phyloP scores from a whole-genome alignment of 1,140 invertebrate species.

The Drosophila kurseongensis region DNA sequence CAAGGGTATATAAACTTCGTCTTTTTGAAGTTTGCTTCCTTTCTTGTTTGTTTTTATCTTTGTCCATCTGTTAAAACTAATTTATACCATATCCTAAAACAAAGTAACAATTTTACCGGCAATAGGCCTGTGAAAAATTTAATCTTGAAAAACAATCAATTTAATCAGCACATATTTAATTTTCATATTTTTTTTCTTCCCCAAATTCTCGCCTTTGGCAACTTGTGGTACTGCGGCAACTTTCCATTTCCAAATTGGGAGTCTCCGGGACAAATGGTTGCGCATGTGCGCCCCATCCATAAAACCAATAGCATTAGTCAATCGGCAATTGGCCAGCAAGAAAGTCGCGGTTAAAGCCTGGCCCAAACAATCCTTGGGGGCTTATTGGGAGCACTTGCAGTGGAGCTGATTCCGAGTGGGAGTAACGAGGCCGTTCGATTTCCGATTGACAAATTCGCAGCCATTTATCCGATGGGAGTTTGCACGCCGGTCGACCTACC shows the following conservation, averaged over 20 bases:
- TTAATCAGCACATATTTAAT: slow-evolving; percentile 36
- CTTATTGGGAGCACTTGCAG: slow-evolving; percentile 22
- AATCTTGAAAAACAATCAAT: slow-evolving; percentile 33
- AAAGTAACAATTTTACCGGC: neutral
- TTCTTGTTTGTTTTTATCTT: no score
- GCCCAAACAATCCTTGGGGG: slow-evolving; percentile 2
- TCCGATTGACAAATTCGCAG: slow-evolving; percentile 62
- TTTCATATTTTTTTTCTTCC: slow-evolving; percentile 7
- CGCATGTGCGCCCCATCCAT: slow-evolving; percentile 73
- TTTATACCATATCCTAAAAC: neutral
- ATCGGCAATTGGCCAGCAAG: slow-evolving; percentile 31
- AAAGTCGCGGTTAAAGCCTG: neutral
- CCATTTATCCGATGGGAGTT: slow-evolving; percentile 56
- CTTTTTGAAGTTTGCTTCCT: no score
- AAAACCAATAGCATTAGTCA: slow-evolving; percentile 79
- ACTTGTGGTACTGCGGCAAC: slow-evolving; percentile 35
- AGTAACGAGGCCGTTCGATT: slow-evolving; percentile 66
- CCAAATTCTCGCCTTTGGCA: slow-evolving; percentile 16
- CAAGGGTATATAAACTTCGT: no score
- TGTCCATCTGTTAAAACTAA: no score
- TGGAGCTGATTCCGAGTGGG: slow-evolving; percentile 34
- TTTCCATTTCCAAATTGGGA: slow-evolving; percentile 70
- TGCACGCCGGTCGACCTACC: slow-evolving; percentile 47
- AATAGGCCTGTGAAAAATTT: slow-evolving; percentile 11
- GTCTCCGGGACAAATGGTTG: slow-evolving; percentile 47